These are phyloP conservation scores for Melinopterus prodromus DNA, from an alignment of 2,888 invertebrate species.

Conservation along the genomic window DNA sequence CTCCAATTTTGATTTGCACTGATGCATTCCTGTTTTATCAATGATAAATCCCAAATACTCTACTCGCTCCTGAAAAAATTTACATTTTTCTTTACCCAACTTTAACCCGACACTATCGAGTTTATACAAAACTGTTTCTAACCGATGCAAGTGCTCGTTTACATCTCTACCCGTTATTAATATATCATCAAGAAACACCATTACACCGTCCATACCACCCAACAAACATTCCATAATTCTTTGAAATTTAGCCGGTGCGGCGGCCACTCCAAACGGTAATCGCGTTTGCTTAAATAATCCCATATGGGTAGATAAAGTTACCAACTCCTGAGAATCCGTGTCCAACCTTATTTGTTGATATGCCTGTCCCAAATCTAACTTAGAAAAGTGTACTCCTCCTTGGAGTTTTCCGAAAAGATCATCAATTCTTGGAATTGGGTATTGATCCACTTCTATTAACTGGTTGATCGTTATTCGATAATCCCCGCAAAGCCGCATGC, in stretches of 20 bases:
- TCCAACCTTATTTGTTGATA: slow-evolving; percentile 39
- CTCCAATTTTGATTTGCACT: too few species aligned
- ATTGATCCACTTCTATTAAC: background rate
- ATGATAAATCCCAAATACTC: too few species aligned
- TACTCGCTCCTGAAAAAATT: too few species aligned
- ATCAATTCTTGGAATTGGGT: slow-evolving; percentile 13
- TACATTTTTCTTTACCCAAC: too few species aligned
- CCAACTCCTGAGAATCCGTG: slow-evolving; percentile 28
- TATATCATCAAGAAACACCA: slow-evolving; percentile 42
- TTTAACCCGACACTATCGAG: too few species aligned
- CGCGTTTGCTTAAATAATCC: slow-evolving; percentile 37
- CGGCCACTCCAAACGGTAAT: slow-evolving; percentile 33
- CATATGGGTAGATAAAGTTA: slow-evolving; percentile 39
- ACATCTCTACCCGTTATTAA: slow-evolving; percentile 44
- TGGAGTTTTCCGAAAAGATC: slow-evolving; percentile 11
- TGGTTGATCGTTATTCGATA: slow-evolving; percentile 7
- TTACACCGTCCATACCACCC: slow-evolving; percentile 46
- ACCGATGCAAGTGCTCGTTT: too few species aligned
- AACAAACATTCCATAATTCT: slow-evolving; percentile 48
- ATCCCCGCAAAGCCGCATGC: slow-evolving; percentile 13
- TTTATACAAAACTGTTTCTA: too few species aligned
- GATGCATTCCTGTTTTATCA: too few species aligned
- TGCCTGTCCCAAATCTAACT: slow-evolving; percentile 35
- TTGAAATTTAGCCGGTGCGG: slow-evolving; percentile 47
- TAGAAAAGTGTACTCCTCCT: slow-evolving; percentile 5